A percentile compares a stretch with the other conserved stretches of the same genome.
Evolutionary conservation across 2,888 invertebrate genomes (phyloP).

Genomic region (Magallana nippona): DNA sequence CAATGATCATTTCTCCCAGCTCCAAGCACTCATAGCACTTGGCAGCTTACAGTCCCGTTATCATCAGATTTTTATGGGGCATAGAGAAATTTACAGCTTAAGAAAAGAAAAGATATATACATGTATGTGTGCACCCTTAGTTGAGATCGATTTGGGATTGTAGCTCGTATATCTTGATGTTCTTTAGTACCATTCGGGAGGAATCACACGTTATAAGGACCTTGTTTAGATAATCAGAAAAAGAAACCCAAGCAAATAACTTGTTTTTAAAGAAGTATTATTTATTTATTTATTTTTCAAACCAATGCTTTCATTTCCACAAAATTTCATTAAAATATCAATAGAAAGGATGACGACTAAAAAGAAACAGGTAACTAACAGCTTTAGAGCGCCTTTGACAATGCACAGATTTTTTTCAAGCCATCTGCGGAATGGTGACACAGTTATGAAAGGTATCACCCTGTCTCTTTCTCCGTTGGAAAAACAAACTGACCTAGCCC

Average conservation of each 20-base stretch:
- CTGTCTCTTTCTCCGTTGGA: not conserved
- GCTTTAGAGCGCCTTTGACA: too few species aligned
- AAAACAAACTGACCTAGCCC: constrained; percentile 15
- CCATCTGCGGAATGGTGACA: not conserved
- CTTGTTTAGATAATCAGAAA: not conserved
- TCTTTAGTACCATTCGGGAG: not conserved
- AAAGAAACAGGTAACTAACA: too few species aligned
- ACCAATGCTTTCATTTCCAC: too few species aligned
- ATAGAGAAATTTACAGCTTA: not conserved
- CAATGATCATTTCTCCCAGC: constrained; percentile 5
- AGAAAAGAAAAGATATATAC: not conserved
- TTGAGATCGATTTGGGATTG: not conserved
- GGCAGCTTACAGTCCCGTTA: constrained; percentile 13
- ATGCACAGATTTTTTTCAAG: too few species aligned
- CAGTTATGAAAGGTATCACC: not conserved
- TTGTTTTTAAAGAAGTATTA: too few species aligned
- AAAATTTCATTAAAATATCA: too few species aligned
- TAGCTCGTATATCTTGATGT: not conserved
- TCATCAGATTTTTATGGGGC: constrained; percentile 5
- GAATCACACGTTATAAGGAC: not conserved
- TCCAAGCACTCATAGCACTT: not conserved
- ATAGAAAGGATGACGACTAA: too few species aligned
- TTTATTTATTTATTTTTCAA: too few species aligned
- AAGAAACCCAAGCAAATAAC: too few species aligned
- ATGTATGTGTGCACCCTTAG: not conserved